phyloP scores from a whole-genome alignment of 2,797 vertebrate genomes.

The Chiropotes sagulatus region DNA sequence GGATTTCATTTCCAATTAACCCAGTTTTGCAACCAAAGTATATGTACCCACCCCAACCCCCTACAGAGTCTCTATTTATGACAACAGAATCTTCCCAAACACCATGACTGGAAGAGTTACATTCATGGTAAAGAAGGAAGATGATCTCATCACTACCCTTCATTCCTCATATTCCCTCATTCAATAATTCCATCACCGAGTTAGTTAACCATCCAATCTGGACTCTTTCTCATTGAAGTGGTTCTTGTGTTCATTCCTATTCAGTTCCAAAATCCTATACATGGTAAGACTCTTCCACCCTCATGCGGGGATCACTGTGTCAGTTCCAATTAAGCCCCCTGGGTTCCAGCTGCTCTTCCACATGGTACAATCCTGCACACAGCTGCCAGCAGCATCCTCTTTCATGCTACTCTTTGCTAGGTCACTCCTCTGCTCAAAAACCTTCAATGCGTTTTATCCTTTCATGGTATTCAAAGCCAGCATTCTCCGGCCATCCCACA shows the following conservation, averaged over 20 bases:
- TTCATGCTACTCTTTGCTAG: not conserved
- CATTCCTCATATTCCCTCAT: not conserved
- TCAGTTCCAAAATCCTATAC: not conserved
- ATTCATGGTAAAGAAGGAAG: not conserved
- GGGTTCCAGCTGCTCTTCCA: not conserved
- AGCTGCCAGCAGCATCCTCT: not conserved
- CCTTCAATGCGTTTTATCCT: not conserved
- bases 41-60: not conserved
- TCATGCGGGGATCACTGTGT: not conserved
- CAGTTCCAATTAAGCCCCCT: not conserved
- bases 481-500: not conserved
- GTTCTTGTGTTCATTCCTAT: not conserved
- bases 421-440: conserved; percentile 14
- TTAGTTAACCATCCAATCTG: not conserved
- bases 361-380: not conserved
- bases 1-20: conserved; percentile 49
- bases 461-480: not conserved
- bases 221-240: not conserved
- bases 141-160: not conserved
- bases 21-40: conserved; percentile 31
- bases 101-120: not conserved
- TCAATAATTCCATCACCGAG: not conserved
- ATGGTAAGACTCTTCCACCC: not conserved
- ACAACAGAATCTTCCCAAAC: not conserved
- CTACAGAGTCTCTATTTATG: not conserved